Evolutionary conservation across 2,113 vertebrate species (phyloP), one percentile per base, ranked within the genome.

Genomic region (Nothoprocta perdicaria): DNA sequence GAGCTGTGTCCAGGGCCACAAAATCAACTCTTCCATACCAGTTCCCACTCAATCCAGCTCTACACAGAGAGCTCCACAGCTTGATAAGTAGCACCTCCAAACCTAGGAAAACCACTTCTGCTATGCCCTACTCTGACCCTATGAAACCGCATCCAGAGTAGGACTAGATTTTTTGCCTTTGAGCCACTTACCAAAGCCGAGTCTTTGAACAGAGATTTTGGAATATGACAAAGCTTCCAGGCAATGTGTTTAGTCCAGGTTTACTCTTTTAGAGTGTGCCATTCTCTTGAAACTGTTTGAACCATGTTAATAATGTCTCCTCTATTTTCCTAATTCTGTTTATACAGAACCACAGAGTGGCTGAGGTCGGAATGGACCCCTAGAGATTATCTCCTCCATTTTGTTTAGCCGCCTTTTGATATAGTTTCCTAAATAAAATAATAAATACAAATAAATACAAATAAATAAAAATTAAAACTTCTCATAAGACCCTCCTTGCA

Each of bases 171-270:
- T 82, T 78, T 43, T 65, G 19, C 19, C 13, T 8, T 26, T 17
- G 43, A 79, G 52, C 11, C 6, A 10, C 27, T 73, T 24, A 40
- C 40, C 31, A 74, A 78, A 69, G 23, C 5, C 41, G 19, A 75
- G 7, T 5, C 26, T 58, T 69, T 41, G 8, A 11, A 40, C 31
- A 63, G 27, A 60, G 9, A 4, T 33, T 74, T 74, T 3, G 1
- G 16, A 57, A 41, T 5, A 38, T 4, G n/a, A 10, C 9, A 87
- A 63, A 45, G 58, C 48, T 68, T 83, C 29, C 35, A 69, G 0
- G 0, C 6, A 53, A 23, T 2, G 1, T 1, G 2, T 69, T 75
- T 84, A 41, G 48, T 33, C 13, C 19, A 31, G 33, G 22, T 58
- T 78, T 38, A 9, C 19, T 18, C 23, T 13, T 45, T 60, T 24